Base-by-base conservation (phyloP, 2,113 vertebrate species). In the Lasiurus borealis region DNA sequence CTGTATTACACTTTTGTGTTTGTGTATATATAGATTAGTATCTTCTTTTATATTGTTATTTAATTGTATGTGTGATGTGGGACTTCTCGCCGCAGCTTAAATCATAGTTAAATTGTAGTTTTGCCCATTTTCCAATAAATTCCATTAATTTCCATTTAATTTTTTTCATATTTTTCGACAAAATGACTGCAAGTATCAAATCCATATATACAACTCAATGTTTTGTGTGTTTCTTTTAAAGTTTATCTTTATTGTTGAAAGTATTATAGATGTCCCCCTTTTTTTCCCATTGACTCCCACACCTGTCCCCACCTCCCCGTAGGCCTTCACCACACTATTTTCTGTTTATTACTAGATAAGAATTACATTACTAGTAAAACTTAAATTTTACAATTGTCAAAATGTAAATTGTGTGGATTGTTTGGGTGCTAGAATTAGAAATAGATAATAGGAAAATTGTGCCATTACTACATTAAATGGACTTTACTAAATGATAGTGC, bases 341-440 rank as follows among this genome's bases (percentile, higher is more conserved):
- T 86, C 18, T 92, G 36, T 95, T 92, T 90, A 40, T 95, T 91
- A 34, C 62, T 91, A 73, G 25, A 69, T 86, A 89, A 94, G 40
- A 27, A 86, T 86, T 86, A 59, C 36, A 73, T 88, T 86, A 62
- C 59, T 62, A 27, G 23, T 27, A 78, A 95, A 94, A 88, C 59
- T 91, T n/a, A 95, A 68, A 76, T 87, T 95, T 46, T 92, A 78
- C 25, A 93, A 77, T 13, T 68, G 6, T 93, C 72, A 85, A 85
- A 90, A 85, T 94, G 59, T 4, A 93, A 83, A 64, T 94, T 94
- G 48, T 34, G 69, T 91, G 18, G 29, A 52, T 96, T 96, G 11
- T 73, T 91, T 97, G 34, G n/a, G 57, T 85, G 40, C 25, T 89
- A 83, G 54, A 87, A 80, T 91, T 95, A 87, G 48, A 90, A 96